Percentiles rank a stretch among this genome's conserved stretches.
phyloP scores from a whole-genome alignment of 2,113 vertebrate genomes.

The Garra rufa region DNA sequence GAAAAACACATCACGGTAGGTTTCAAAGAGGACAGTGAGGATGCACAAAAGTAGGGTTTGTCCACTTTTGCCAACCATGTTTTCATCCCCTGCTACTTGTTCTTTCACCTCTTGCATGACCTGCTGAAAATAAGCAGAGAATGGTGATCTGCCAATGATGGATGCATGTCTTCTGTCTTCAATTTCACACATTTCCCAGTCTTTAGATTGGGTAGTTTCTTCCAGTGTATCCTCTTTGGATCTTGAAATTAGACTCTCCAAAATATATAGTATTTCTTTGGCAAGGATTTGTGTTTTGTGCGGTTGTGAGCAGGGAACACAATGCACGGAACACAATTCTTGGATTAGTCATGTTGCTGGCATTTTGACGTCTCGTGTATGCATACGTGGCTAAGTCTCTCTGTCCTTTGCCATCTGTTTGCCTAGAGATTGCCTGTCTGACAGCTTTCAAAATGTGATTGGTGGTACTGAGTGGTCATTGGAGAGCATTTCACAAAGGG shows the following conservation, averaged over 20 bases:
- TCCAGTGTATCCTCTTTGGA: background rate
- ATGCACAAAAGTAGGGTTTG: background rate
- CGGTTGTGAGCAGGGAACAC: slow-evolving; percentile 9
- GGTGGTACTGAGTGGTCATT: slow-evolving; percentile 45
- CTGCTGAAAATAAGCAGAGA: slow-evolving; percentile 9
- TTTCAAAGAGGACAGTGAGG: too few relatives aligned
- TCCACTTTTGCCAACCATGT: background rate
- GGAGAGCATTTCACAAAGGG: slow-evolving; percentile 46
- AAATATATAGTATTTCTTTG: background rate
- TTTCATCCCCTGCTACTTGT: background rate
- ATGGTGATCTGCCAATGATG: slow-evolving; percentile 42
- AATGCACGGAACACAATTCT: background rate
- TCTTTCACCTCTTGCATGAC: background rate
- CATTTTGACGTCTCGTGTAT: background rate
- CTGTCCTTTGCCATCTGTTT: slow-evolving; percentile 31
- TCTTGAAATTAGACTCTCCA: slow-evolving; percentile 29
- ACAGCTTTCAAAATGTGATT: slow-evolving; percentile 44
- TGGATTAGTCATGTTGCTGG: background rate
- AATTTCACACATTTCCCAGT: background rate
- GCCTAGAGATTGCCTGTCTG: background rate
- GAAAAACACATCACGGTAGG: too few relatives aligned
- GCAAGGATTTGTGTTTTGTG: slow-evolving; percentile 19
- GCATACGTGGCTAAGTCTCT: slow-evolving; percentile 28
- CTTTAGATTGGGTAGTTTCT: background rate
- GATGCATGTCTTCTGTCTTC: slow-evolving; percentile 30